Evolutionary conservation across 2,888 invertebrate genomes (phyloP), one percentile per base, ranked within the genome.

Genomic region (Coleophora flavipennella): DNA sequence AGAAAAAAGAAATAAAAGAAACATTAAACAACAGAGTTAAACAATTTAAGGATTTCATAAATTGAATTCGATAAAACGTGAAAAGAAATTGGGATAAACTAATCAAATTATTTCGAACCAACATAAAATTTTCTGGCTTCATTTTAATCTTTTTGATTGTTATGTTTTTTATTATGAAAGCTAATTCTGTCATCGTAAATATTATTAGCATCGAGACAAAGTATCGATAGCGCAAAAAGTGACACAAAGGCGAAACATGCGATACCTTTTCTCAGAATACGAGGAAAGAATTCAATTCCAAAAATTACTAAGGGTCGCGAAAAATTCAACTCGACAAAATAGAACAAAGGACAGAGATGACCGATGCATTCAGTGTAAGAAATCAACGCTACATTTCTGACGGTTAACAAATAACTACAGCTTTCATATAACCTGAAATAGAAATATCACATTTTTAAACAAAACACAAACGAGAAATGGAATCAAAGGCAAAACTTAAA

Each of bases 231-330:
- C 62, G 67, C 78, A 83, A 83, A 83, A 84, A 84, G 80, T 78
- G 71, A 76, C 78, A 84, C 83, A 84, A 83, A 83, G 83, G 80
- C 76, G 74, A 78, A 71, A 74, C 67, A 79, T 79, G 69, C 76
- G 75, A 78, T 80, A 73, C 76, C 76, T 75, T 79, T 84, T 83
- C 81, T 73, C 70, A 78, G 83, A 83, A 84, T 69, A 77, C 73
- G 67, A 69, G 67, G 62, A 77, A 79, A 77, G 80, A 83, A 81
- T 83, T 75, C 71, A 78, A 79, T 78, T 80, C 75, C 67, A 70
- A 76, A 73, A 74, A 68, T 68, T 62, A 59, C 61, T 66, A 58
- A 44, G 59, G 62, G 64, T 62, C 62, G 73, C 67, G 68, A 73
- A 76, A 77, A 63, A 74, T 71, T 70, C 57, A 45, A 57, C 59